Evolutionary conservation across 2,888 invertebrate species (phyloP).

Genomic region (Phyllotreta cruciferae): DNA sequence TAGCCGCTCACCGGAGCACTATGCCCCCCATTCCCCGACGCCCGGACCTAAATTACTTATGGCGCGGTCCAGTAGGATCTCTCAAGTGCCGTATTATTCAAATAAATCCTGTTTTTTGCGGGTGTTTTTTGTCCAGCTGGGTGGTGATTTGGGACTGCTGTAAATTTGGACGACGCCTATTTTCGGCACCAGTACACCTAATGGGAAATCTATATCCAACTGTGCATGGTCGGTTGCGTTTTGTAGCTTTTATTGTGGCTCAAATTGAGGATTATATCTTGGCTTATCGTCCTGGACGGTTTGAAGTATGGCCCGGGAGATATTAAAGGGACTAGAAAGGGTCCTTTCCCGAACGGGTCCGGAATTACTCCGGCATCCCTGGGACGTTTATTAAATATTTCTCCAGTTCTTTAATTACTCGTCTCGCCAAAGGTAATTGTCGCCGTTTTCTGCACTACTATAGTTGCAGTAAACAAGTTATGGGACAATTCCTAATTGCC

Average conservation of each 20-base stretch:
- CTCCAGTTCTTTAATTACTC: no score
- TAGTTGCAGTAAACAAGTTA: no score
- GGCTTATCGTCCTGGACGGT: conserved; percentile 33
- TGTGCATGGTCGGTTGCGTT: conserved; percentile 50
- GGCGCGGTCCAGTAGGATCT: no score
- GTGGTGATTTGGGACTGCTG: background rate
- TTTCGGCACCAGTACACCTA: conserved; percentile 51
- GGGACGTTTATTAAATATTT: background rate
- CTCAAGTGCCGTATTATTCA: no score
- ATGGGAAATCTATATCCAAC: conserved; percentile 54
- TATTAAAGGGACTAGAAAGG: conserved; percentile 17
- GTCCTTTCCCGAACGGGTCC: background rate
- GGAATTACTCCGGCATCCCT: background rate
- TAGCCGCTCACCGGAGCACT: conserved; percentile 39
- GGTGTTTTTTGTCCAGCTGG: background rate
- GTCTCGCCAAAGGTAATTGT: no score
- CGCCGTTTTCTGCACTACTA: no score
- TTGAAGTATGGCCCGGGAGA: conserved; percentile 15
- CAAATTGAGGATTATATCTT: conserved; percentile 46
- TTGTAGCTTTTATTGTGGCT: conserved; percentile 52
- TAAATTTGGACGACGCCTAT: conserved; percentile 43
- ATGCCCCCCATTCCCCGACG: no score
- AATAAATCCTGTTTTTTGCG: no score
- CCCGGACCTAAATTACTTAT: no score
- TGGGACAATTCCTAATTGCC: background rate